Base-by-base conservation (phyloP, 2,797 vertebrate genomes). In the Dallia pectoralis region DNA sequence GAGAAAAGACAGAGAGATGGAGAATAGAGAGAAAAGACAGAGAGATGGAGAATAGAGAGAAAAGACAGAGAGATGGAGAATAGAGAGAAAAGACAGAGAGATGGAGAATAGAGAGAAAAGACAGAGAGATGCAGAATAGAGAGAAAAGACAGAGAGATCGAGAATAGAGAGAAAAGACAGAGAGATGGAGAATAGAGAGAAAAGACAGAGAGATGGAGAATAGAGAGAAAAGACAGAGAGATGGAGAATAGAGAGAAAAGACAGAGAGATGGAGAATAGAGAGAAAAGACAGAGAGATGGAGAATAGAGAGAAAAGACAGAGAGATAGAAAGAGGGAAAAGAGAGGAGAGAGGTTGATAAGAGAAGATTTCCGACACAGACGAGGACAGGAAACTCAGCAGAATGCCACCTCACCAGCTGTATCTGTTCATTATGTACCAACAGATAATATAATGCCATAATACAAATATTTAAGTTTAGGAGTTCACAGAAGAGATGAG, bases 1-100 rank as follows among this genome's bases (percentile, higher is more conserved):
- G 70, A 63, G n/a, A 59, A 72, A 32, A 75, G 69, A 65, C 22
- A 30, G 56, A 18, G 22, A 81, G n/a, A 56, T 29, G 56, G 71
- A 66, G 67, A 56, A 67, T 68, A 49, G 74, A 74, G 74, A 74
- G 40, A 68, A 79, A 69, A 67, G 49, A 36, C 8, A 56, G 51
- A 56, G n/a, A 22, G n/a, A 22, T 4, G 19, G 51, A 53, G 51
- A n/a, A n/a, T n/a, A 53, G 19, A n/a, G 19, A n/a, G 19, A 53
- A 22, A 6, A 22, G n/a, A 1, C 5, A 14, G 53, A 56, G 8
- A 22, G n/a, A n/a, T n/a, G n/a, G n/a, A 56, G 1, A 22, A 15
- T 0, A 56, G 53, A 22, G n/a, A 22, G n/a, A 22, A 11, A 15
- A 22, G n/a, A n/a, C 15, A 56, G 0, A 56, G 51, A n/a, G n/a